Conservation (phyloP, 2,888 invertebrate genomes). For the Melipona bicolor region DNA sequence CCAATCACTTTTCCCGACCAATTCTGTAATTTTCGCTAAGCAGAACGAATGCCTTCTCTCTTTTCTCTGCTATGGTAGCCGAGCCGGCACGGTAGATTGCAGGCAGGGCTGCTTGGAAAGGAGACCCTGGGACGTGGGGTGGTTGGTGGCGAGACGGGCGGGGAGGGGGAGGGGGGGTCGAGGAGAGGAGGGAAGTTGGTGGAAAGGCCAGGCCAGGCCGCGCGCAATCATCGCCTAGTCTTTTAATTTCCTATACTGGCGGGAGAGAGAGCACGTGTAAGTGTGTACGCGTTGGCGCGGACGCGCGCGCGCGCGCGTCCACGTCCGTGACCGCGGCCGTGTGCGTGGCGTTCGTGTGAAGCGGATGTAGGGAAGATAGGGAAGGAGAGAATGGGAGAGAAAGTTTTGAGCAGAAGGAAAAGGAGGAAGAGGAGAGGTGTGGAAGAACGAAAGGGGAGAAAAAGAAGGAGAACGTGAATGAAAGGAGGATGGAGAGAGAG, state of each 20-base stretch:
- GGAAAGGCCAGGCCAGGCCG: conserved; percentile 65
- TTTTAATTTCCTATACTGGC: conserved; percentile 84
- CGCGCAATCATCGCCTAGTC: conserved; percentile 83
- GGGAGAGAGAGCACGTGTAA: conserved; percentile 61
- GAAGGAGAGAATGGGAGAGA: conserved; percentile 54
- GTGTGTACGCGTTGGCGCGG: conserved; percentile 48
- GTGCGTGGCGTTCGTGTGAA: conserved; percentile 49
- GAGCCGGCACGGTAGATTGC: conserved; percentile 46
- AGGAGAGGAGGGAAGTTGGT: conserved; percentile 26
- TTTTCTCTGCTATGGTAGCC: conserved; percentile 44
- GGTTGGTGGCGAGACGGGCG: neutral
- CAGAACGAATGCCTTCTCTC: conserved; percentile 79
- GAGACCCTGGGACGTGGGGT: conserved; percentile 10
- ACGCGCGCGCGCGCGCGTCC: conserved; percentile 22
- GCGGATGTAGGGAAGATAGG: conserved; percentile 62
- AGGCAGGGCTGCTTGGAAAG: conserved; percentile 8
- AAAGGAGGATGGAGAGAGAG: conserved; percentile 1
- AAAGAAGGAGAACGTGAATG: conserved; percentile 7
- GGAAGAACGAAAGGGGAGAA: conserved; percentile 1
- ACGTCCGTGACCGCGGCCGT: conserved; percentile 11
- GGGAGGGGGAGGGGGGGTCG: conserved; percentile 14
- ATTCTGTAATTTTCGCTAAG: conserved; percentile 81
- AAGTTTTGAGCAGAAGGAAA: conserved; percentile 46
- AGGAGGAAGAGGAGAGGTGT: conserved; percentile 36
- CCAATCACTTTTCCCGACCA: conserved; percentile 80